A percentile compares a stretch with the other conserved stretches of the same genome.
Evolutionary conservation across 1,140 invertebrate species (phyloP).

Genomic region (Drosophila sproati): DNA sequence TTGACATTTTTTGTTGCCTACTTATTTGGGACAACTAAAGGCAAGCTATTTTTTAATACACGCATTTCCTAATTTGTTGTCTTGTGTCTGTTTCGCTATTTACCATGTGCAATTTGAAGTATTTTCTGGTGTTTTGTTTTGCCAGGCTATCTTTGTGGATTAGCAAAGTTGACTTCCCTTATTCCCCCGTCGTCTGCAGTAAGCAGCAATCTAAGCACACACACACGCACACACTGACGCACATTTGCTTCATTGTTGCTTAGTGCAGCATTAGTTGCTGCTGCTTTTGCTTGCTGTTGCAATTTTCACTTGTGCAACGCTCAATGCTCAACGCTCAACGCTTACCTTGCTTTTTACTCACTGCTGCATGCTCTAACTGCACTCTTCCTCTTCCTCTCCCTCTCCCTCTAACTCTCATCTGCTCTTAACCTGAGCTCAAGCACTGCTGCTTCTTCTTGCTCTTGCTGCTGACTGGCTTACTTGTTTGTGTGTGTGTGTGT

Average conservation of each 20-base stretch:
- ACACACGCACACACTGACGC: constrained; percentile 20
- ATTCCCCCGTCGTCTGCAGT: neutral
- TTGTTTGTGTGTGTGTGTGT: constrained; percentile 12
- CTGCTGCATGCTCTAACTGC: neutral
- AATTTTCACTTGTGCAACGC: constrained; percentile 70
- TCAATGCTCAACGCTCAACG: constrained; percentile 41
- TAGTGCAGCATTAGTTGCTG: no score
- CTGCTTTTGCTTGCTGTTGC: constrained; percentile 10
- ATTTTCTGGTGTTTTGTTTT: constrained; percentile 55
- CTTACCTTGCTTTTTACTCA: neutral
- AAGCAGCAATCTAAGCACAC: constrained; percentile 7
- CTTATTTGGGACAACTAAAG: neutral
- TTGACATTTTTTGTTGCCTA: neutral
- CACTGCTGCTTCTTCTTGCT: constrained; percentile 3
- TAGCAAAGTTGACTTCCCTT: constrained; percentile 8
- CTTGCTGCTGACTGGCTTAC: constrained; percentile 1
- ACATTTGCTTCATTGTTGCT: constrained; percentile 29
- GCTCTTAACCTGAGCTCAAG: constrained; percentile 29
- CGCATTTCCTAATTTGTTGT: neutral
- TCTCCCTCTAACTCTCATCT: neutral
- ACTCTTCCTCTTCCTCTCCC: constrained; percentile 17
- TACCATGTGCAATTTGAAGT: constrained; percentile 59
- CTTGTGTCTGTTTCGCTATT: constrained; percentile 43
- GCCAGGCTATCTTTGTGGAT: neutral
- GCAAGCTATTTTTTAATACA: no score